phyloP scores from a whole-genome alignment of 2,113 vertebrate species.

The Delphinapterus leucas region DNA sequence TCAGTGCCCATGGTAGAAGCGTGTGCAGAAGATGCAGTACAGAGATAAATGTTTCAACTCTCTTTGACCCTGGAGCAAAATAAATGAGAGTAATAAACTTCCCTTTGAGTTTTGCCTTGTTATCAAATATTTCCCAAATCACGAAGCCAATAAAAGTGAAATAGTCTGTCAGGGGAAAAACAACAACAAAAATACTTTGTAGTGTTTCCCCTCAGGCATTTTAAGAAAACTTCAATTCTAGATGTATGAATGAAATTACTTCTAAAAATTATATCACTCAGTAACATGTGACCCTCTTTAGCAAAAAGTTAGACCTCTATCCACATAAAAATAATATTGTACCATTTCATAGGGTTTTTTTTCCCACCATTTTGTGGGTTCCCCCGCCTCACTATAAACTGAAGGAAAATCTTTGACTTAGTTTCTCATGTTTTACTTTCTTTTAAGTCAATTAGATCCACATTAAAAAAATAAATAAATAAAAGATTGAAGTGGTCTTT shows the following conservation, averaged over 20 bases:
- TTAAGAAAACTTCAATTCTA: constrained; percentile 2
- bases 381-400: not conserved
- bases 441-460: not conserved
- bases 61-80: constrained; percentile 46
- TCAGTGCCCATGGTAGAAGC: not conserved
- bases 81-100: constrained; percentile 58
- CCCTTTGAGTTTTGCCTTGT: constrained; percentile 56
- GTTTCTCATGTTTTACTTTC: not conserved
- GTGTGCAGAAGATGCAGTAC: not conserved
- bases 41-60: constrained; percentile 46
- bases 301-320: not conserved
- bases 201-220: not conserved
- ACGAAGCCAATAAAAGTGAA: constrained; percentile 42
- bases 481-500: not conserved
- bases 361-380: not conserved
- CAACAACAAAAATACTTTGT: not conserved
- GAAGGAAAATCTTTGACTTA: not conserved
- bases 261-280: constrained; percentile 36
- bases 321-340: not conserved
- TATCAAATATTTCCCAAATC: constrained; percentile 34
- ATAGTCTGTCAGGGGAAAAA: constrained; percentile 2
- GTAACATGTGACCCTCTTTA: not conserved
- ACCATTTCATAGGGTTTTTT: not conserved
- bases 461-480: not conserved
- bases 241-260: constrained; percentile 34